Conservation (phyloP, 2,797 vertebrate species). For the Sebastes jordani region DNA sequence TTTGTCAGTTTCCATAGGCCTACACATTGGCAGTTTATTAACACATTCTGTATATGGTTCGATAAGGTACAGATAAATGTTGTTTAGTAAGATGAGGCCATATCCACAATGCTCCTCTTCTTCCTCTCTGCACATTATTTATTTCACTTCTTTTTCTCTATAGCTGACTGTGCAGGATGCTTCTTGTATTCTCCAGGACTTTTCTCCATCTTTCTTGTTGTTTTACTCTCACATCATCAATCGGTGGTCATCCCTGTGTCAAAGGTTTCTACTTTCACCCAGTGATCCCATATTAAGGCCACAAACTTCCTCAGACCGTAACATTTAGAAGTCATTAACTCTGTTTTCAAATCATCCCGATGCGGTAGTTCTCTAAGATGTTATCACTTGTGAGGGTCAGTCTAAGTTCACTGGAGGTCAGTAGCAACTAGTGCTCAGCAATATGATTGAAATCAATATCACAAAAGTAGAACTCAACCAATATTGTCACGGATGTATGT, state of each 20-base stretch:
- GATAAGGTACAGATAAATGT: too few species aligned
- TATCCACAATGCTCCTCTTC: not conserved
- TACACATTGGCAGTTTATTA: accelerated
- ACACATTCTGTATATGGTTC: accelerated
- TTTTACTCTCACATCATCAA: slow-evolving; percentile 13
- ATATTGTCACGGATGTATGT: not conserved
- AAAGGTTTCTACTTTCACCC: not conserved
- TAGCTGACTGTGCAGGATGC: slow-evolving; percentile 22
- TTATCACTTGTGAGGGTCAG: not conserved
- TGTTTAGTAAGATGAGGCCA: too few species aligned
- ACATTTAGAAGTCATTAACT: slow-evolving; percentile 1
- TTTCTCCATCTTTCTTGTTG: not conserved
- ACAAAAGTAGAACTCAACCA: not conserved
- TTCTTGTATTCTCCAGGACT: not conserved
- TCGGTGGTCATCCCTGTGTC: not conserved
- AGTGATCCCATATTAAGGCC: not conserved
- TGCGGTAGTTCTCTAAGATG: not conserved
- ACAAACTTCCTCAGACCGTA: not conserved
- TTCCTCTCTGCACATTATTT: not conserved
- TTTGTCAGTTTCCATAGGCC: too few species aligned
- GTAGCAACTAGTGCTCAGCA: not conserved
- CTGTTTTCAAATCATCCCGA: not conserved
- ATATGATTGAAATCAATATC: not conserved
- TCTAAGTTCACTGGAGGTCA: not conserved
- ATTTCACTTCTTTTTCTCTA: slow-evolving; percentile 5